phyloP scores from a whole-genome alignment of 2,888 invertebrate genomes.

The Cheilosia soror region DNA sequence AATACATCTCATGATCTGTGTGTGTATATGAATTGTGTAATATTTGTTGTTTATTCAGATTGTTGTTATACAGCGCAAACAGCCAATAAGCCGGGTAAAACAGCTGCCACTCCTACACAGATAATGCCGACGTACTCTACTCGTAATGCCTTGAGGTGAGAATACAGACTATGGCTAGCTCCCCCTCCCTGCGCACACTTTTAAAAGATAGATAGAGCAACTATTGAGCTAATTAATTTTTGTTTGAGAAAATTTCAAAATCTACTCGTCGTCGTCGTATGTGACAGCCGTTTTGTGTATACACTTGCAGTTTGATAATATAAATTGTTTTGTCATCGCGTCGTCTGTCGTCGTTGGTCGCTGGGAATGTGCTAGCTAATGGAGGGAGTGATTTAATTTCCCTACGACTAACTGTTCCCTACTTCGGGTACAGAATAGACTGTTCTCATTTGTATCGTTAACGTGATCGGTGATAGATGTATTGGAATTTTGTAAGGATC shows the following conservation, averaged over 20 bases:
- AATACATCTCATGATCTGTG: not conserved
- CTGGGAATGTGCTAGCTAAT: not conserved
- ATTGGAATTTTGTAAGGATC: not conserved
- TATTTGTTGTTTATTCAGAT: conserved; percentile 57
- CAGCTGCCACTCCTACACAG: conserved; percentile 32
- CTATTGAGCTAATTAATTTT: conserved; percentile 26
- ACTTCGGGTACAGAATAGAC: too few relatives aligned
- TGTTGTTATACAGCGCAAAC: conserved; percentile 10
- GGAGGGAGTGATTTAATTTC: not conserved
- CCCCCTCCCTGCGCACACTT: not conserved
- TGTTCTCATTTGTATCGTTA: conserved; percentile 7
- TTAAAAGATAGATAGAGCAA: not conserved
- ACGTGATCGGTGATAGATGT: conserved; percentile 10
- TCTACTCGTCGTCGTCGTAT: not conserved
- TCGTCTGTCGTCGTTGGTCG: not conserved
- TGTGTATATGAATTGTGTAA: conserved; percentile 51
- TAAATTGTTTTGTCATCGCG: conserved; percentile 34
- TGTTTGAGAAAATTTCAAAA: not conserved
- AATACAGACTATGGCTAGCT: not conserved
- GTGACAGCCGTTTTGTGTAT: conserved; percentile 7
- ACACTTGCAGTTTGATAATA: conserved; percentile 3
- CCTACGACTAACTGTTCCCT: too few relatives aligned
- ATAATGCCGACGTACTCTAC: conserved; percentile 13
- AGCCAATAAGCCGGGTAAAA: not conserved
- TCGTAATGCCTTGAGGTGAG: not conserved